Evolutionary conservation across 1,140 invertebrate genomes (phyloP).

Genomic region (Drosophila novamexicana): DNA sequence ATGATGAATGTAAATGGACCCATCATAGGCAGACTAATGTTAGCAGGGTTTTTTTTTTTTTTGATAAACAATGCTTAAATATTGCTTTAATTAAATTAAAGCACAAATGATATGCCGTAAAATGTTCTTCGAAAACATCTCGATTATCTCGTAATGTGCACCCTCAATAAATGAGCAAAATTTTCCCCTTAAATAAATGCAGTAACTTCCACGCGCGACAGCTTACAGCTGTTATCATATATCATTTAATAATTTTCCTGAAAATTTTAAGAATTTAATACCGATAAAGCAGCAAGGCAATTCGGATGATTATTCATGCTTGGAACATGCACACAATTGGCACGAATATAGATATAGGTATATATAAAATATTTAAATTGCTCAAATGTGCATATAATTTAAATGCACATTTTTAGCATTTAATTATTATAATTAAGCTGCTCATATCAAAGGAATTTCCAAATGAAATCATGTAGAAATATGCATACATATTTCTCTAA

Average conservation of each 20-base stretch:
- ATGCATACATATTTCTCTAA: slow-evolving; percentile 8
- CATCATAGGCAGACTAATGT: neutral
- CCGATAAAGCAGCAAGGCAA: neutral
- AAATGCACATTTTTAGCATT: slow-evolving; percentile 31
- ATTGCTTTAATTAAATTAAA: too few relatives aligned
- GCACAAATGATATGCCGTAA: too few relatives aligned
- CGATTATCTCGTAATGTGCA: neutral
- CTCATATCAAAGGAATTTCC: slow-evolving; percentile 8
- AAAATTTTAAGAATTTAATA: neutral
- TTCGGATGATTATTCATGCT: slow-evolving; percentile 13
- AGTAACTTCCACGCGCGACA: neutral
- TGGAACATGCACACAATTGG: neutral
- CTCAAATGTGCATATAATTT: slow-evolving; percentile 13
- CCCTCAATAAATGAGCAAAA: neutral
- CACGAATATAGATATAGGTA: slow-evolving; percentile 6
- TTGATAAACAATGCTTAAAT: neutral
- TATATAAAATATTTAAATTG: neutral
- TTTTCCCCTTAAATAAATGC: neutral
- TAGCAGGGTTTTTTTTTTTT: neutral
- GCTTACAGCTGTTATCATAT: slow-evolving; percentile 5
- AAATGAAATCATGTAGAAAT: slow-evolving; percentile 13
- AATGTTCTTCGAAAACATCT: neutral
- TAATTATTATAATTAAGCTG: slow-evolving; percentile 17
- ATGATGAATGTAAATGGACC: slow-evolving; percentile 24
- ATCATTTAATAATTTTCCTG: neutral